Base-by-base conservation (phyloP, 2,888 invertebrate genomes). In the Drosophila peninsularis region DNA sequence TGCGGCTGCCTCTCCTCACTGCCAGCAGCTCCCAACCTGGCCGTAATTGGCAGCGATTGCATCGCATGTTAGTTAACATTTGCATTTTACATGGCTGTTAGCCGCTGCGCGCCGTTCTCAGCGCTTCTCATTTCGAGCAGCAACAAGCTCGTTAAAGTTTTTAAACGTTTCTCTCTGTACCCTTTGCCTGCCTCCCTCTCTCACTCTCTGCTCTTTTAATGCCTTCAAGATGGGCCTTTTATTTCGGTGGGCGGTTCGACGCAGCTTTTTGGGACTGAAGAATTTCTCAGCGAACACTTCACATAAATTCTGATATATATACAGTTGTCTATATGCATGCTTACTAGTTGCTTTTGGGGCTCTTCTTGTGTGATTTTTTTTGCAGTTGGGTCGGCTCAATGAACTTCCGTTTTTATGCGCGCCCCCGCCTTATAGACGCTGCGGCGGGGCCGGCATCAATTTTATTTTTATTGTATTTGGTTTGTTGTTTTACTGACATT, bases 361-460 rank as follows among this genome's bases (percentile, higher is more conserved):
- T 36, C 50, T 50, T 50, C 21, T 50, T 50, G 19, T 14, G 17
- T 50, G 34, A 42, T 41, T 39, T 30, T 55, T 52, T 60, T 44
- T 55, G 60, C 57, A 54, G 52, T 62, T 42, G 36, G 47, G 11
- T 58, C 47, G 45, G 65, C 72, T 53, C 71, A 87, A 64, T 76
- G 82, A 79, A 82, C 86, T 82, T 82, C 88, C 85, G 82, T 75
- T 88, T 85, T 66, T 64, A 75, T 67, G 74, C 54, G n/a, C 83
- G 61, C 82, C 82, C 76, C 70, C 87, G 87, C 80, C 67, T 75
- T 62, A 4, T 52, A 36, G 54, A 52, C 10, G 21, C 30, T 61
- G 55, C 56, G 55, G 57, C 42, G 30, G 63, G 63, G 60, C 36
- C 45, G 50, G 55, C 72, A 78, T 78, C 72, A 74, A 71, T 65